Evolutionary conservation across 2,113 vertebrate genomes (phyloP), one percentile per base, ranked within the genome.

Genomic region (Festucalex cinctus): DNA sequence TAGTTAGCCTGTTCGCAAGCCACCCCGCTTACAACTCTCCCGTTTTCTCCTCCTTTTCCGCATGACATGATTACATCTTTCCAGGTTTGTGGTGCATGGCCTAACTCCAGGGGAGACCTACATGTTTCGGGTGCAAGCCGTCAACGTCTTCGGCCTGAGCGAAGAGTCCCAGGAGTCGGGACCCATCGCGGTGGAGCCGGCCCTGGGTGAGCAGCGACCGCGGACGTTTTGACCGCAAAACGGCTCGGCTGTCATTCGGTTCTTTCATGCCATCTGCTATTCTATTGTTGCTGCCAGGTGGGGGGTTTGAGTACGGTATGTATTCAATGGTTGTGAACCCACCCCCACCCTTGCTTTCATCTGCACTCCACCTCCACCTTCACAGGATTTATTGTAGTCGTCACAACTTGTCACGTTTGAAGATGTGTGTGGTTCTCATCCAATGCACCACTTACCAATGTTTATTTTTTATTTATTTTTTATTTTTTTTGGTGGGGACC

Each of bases 151-250:
- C 6, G 97, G 97, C 37, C 75, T 93, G 63, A 97, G 97, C 12
- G 96, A 98, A 14, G 94, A 95, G 83, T 98, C 97, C 0, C 95
- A 98, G 86, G 96, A 97, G 79, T 98, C 97, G 0, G 89, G 94
- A 0, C 73, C 90, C 75, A 94, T 99, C 70, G 85, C 83, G 0
- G 95, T 98, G 76, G 94, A 97, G 86, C 94, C 95, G 0, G 94
- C 97, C 3, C 94, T 99, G 12, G 93, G 96, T 98, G 82, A 89
- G 95, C 1, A 1, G 2, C 3, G 3, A 9, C 32, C 8, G 5
- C 43, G 6, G 2, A 54, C n/a, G 37, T 1, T 43, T 13, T 5
- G 12, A 0, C 9, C 36, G 13, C 24, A 51, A 12, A 65, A 1
- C 6, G 0, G 0, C 46, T 39, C 12, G 1, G 9, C 20, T 60